Evolutionary conservation across 2,888 invertebrate genomes (phyloP).

Genomic region (Sarcophaga carnaria): DNA sequence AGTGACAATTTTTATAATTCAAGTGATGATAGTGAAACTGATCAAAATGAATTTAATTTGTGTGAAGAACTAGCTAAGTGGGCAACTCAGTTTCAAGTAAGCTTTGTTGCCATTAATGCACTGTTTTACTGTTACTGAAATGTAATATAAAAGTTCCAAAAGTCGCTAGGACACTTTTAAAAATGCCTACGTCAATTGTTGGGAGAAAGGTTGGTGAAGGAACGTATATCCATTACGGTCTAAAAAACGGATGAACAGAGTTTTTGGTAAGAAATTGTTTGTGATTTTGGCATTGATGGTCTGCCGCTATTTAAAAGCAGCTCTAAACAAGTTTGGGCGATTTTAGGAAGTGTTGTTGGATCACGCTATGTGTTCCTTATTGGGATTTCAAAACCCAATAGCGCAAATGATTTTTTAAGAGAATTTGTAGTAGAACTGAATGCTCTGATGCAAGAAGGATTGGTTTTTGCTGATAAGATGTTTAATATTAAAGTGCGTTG

Average conservation of each 20-base stretch:
- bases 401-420: slow-evolving; percentile 29
- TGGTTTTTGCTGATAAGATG: slow-evolving; percentile 35
- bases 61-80: not conserved
- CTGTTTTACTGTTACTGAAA: not conserved
- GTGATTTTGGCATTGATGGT: not conserved
- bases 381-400: slow-evolving; percentile 48
- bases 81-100: not conserved
- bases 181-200: slow-evolving; percentile 15
- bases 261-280: not conserved
- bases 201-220: not conserved
- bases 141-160: slow-evolving; percentile 31
- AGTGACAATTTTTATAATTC: not conserved
- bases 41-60: slow-evolving; percentile 11
- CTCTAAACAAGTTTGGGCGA: not conserved
- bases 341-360: not conserved
- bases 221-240: not conserved
- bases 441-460: slow-evolving; percentile 16
- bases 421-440: slow-evolving; percentile 30
- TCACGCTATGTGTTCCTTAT: slow-evolving; percentile 7
- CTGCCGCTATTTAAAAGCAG: not conserved
- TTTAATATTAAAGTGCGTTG: slow-evolving; percentile 44
- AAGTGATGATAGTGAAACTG: slow-evolving; percentile 1
- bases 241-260: not conserved
- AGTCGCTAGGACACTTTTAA: slow-evolving; percentile 20
- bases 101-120: slow-evolving; percentile 23